Base-by-base conservation (phyloP, 2,113 vertebrate genomes). In the Chaetodon trifascialis region DNA sequence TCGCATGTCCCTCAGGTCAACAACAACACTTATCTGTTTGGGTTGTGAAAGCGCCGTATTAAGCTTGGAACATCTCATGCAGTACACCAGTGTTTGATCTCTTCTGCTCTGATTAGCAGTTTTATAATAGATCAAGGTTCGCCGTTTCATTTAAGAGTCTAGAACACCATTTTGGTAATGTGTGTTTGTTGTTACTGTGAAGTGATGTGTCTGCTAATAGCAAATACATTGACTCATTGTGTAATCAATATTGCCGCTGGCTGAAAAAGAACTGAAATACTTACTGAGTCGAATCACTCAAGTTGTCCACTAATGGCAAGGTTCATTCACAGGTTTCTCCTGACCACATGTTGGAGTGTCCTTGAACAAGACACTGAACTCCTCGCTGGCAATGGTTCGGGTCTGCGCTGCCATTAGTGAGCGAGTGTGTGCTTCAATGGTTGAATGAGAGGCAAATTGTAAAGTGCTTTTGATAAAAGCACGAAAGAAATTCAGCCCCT, bases 321-420 rank as follows among this genome's bases (percentile, higher is more conserved):
- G 34, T 64, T 64, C 11, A 56, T 5, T 44, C n/a, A 16, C 34
- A 42, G 5, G 5, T 76, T 66, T 77, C 15, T 59, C 52, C 21
- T 38, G 25, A 68, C 64, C 14, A 30, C 36, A 15, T 76, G 63
- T 16, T 67, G 7, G 23, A 69, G 44, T 69, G 65, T 67, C 44
- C 34, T 60, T 21, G 46, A 78, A 19, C 36, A 66, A 34, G 38
- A 55, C 11, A 46, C 38, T 44, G 11, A 46, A 4, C 44, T 19
- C 25, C 15, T 40, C 34, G 73, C 60, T 76, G 8, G 25, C 55
- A 58, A 36, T 36, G 63, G 23, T 34, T 4, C 1, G n/a, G 34
- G 36, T 75, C 54, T 4, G 47, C 4, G 2, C 23, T 21, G 8
- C 11, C 17, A 72, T 72, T 1, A 19, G 15, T 7, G 8, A 21